Evolutionary conservation across 2,797 vertebrate species (phyloP), one percentile per base, ranked within the genome.

Genomic region (Gorsachius magnificus): DNA sequence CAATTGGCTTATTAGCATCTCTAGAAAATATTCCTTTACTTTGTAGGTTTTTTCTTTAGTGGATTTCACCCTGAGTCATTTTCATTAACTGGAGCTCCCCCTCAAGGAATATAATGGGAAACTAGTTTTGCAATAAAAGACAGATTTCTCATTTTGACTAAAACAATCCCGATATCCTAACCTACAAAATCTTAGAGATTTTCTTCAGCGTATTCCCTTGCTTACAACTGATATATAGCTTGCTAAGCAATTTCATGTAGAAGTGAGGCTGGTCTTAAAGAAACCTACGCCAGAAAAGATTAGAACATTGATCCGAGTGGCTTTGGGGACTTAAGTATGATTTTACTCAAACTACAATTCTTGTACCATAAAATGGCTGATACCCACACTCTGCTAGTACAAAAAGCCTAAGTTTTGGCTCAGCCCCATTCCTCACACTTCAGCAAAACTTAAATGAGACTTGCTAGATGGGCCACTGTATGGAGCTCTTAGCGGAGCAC

Each of bases 51-150:
- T 61, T 77, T 29, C 35, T 64, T 36, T 54, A 25, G 26, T 54
- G 54, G 17, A 74, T 91, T 96, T 96, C 50, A 58, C 10, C 5
- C 36, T 31, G 36, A 35, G 4, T n/a, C 6, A 1, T 96, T 97
- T 96, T 90, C 82, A 89, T 96, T 94, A 95, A 84, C 96, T 95
- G 92, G 92, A 96, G 97, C 97, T 96, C 96, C 96, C 95, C 91
- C 97, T 96, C 94, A 96, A 96, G 96, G 95, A 92, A 89, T 58
- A 89, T 58, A 86, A 58, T 43, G 89, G 88, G 75, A 97, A 96
- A 77, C 19, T 33, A 90, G 36, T 82, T 81, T 65, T 91, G 68
- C 25, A 58, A 48, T 54, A 72, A 36, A 28, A 58, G 33, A 65
- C 16, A 68, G 45, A 84, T 72, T 95, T 90, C 70, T 85, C 70